Evolutionary conservation across 2,888 invertebrate genomes (phyloP).

Genomic region (Arge pagana): DNA sequence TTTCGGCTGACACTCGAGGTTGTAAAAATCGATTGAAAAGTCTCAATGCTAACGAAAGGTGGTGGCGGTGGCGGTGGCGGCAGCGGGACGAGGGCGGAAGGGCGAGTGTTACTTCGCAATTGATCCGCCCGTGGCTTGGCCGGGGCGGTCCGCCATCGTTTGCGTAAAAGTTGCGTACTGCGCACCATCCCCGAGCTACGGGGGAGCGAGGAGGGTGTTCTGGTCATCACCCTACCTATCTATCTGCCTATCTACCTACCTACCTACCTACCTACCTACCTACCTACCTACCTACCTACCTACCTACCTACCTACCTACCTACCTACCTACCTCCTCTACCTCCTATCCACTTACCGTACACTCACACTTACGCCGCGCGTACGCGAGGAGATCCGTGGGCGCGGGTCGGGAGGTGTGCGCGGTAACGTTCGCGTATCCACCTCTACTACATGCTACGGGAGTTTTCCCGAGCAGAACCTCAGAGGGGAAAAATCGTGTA

Average conservation of each 20-base stretch:
- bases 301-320: neutral
- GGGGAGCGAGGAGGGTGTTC: neutral
- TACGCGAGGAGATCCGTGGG: constrained; percentile 28
- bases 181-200: constrained; percentile 46
- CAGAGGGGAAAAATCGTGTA: constrained; percentile 58
- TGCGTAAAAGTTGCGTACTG: constrained; percentile 55
- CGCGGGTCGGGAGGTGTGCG: constrained; percentile 21
- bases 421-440: constrained; percentile 32
- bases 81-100: constrained; percentile 1
- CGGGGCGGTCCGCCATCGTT: constrained; percentile 44
- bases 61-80: neutral
- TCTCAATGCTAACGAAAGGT: too few relatives aligned
- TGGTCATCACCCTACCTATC: constrained; percentile 33
- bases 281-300: constrained; percentile 21
- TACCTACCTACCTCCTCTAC: constrained; percentile 36
- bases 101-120: constrained; percentile 52
- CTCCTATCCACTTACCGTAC: constrained; percentile 40
- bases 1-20: too few relatives aligned
- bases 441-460: too few relatives aligned
- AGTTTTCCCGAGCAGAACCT: constrained; percentile 48
- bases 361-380: constrained; percentile 36
- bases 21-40: too few relatives aligned
- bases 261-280: constrained; percentile 4
- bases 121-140: constrained; percentile 45
- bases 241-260: constrained; percentile 22